A percentile compares a stretch with the other conserved stretches of the same genome.
These are phyloP conservation scores for Calosoma granatense DNA, from an alignment of 1,140 invertebrate genomes.

Conservation along the genomic window DNA sequence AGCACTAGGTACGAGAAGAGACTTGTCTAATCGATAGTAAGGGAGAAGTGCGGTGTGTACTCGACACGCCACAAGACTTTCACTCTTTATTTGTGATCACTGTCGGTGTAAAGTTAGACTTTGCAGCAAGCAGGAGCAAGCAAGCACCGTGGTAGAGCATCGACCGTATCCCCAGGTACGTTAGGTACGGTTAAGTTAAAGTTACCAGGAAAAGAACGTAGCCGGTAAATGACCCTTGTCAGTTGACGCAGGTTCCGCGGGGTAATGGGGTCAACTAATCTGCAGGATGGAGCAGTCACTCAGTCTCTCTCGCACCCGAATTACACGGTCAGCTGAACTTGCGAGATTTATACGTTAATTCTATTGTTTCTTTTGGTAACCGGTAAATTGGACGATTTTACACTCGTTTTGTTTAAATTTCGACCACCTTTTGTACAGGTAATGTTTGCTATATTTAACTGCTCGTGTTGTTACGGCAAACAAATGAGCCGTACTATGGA, in stretches of 20 bases:
- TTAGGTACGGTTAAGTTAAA: slow-evolving; percentile 5
- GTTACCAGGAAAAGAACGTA: slow-evolving; percentile 2
- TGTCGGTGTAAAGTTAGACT: background rate
- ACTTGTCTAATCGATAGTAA: background rate
- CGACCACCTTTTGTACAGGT: background rate
- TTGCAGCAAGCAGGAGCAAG: background rate
- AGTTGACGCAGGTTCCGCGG: background rate
- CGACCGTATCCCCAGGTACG: background rate
- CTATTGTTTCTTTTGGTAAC: background rate
- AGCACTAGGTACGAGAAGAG: too few relatives aligned
- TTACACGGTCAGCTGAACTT: slow-evolving; percentile 1
- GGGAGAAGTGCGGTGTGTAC: background rate
- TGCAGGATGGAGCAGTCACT: background rate
- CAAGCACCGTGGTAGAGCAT: background rate
- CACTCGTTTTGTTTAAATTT: slow-evolving; percentile 4
- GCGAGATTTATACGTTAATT: slow-evolving; percentile 1
- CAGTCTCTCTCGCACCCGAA: background rate
- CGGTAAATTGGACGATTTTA: background rate
- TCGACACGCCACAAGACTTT: background rate
- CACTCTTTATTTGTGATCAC: background rate
- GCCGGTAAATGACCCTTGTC: slow-evolving; percentile 3
- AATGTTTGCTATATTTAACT: background rate
- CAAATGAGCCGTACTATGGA: too few relatives aligned
- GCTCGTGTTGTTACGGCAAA: background rate
- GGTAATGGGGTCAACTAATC: slow-evolving; percentile 4